phyloP scores from a whole-genome alignment of 2,113 vertebrate genomes.

The Esox niger region DNA sequence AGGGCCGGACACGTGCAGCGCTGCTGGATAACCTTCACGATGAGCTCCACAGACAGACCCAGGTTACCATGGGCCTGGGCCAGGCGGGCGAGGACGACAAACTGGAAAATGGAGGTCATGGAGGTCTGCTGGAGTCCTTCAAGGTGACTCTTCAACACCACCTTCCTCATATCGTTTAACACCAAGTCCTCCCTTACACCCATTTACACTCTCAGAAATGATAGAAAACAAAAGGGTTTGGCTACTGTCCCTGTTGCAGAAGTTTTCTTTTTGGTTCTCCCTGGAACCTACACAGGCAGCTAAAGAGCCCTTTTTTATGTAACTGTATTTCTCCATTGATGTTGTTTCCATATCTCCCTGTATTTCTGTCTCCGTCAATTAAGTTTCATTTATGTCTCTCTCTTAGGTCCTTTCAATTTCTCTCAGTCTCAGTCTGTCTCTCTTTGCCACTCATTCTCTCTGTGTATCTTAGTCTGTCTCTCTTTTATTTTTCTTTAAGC shows the following conservation, averaged over 20 bases:
- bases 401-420: background rate
- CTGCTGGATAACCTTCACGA: conserved; percentile 92
- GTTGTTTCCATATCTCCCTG: background rate
- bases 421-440: background rate
- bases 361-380: background rate
- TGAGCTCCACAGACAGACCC: conserved; percentile 88
- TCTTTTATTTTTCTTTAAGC: background rate
- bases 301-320: too few relatives aligned
- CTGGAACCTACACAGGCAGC: too few relatives aligned
- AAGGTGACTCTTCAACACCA: conserved; percentile 75
- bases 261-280: too few relatives aligned
- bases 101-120: conserved; percentile 85
- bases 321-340: background rate
- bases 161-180: background rate
- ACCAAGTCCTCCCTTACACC: too few relatives aligned
- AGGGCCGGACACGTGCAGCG: conserved; percentile 87
- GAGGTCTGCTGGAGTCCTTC: conserved; percentile 91
- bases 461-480: background rate
- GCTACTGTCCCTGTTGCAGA: too few relatives aligned
- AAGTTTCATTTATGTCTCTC: too few relatives aligned
- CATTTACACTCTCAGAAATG: too few relatives aligned
- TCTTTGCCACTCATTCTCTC: background rate
- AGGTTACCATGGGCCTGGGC: conserved; percentile 83
- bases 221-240: too few relatives aligned
- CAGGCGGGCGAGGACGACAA: conserved; percentile 84